Evolutionary conservation across 1,140 invertebrate species (phyloP), one percentile per base, ranked within the genome.

Genomic region (Drosophila kikkawai): DNA sequence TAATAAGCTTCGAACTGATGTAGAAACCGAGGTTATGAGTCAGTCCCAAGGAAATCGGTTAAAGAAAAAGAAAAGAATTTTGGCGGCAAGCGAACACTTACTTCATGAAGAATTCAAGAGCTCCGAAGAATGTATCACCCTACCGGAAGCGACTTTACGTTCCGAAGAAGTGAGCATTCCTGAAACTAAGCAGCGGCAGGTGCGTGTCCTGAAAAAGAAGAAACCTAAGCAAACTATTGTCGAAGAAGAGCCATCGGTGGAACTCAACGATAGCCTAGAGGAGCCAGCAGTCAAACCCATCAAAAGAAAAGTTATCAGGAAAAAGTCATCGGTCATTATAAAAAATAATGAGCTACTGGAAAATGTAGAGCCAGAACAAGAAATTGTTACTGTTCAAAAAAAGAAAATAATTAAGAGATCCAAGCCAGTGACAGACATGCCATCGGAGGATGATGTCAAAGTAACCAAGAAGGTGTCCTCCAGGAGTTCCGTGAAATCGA

Each of bases 361-460:
- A 6, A 22, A 11, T 11, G 8, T 3, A 17, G 34, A 47, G 15
- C 9, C 41, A 0, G 1, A 34, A 0, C 44, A 45, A n/a, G 45
- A 50, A 7, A 5, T 4, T 0, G 13, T n/a, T 42, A 2, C n/a
- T 8, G 6, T 13, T 15, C 34, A 53, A 19, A 15, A 12, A 0
- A 76, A 59, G n/a, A 76, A 53, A 29, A 53, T 57, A 34, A 32
- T 45, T 3, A 76, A 76, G 1, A 76, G 45, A 11, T 9, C 47
- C 3, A 73, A 73, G 8, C 22, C 26, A 4, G 32, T 32, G n/a
- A 1, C 11, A 32, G 22, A 39, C 2, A 42, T 17, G 7, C 11
- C 4, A 15, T 22, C 8, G 4, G 68, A 47, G 9, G 36, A 42
- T 19, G 22, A 36, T 26, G 19, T 39, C 5, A 37, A 12, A 7